Base-by-base conservation (phyloP, 2,113 vertebrate species). In the Channa maculata region DNA sequence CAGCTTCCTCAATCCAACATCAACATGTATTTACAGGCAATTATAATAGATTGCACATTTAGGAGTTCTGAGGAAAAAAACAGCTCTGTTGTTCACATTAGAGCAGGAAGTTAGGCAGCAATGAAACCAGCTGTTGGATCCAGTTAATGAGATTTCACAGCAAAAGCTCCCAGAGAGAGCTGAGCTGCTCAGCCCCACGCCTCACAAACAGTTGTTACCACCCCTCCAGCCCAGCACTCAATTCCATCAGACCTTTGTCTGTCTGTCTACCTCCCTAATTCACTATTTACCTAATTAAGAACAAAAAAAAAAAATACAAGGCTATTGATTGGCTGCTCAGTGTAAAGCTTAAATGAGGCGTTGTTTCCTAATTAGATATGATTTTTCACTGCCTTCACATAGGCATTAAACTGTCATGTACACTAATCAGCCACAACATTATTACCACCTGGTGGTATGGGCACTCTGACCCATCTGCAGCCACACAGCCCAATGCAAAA, bases 101-200 rank as follows among this genome's bases (percentile, higher is more conserved):
- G 52, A 68, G 57, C 72, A 54, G 43, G 51, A 63, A 57, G 64
- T 70, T 36, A 70, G 43, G 78, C 78, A 70, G 58, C 45, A 75
- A 46, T 70, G 68, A 77, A 81, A 39, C 33, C 46, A 77, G 71
- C 72, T 58, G 59, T 55, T 66, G 66, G 53, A 80, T 58, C 41
- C 48, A 53, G 15, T 80, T 86, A 86, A 79, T 86, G 65, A 80
- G 55, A 81, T 76, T 79, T 70, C 64, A 71, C 62, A 74, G 61
- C 36, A 55, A 45, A 48, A 14, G 51, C 57, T 74, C 54, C 55
- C 43, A 55, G 38, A 53, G 59, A 62, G 43, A 66, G 37, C 24
- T 2, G 52, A 63, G 43, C 4, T 13, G 33, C 43, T 77, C 6
- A 50, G 60, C 55, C 74, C 43, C 67, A 41, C 5, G 54, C 49